Percentiles rank a stretch among this genome's conserved stretches.
Conservation (phyloP, 1,140 invertebrate species). For the Bombyx mandarina region DNA sequence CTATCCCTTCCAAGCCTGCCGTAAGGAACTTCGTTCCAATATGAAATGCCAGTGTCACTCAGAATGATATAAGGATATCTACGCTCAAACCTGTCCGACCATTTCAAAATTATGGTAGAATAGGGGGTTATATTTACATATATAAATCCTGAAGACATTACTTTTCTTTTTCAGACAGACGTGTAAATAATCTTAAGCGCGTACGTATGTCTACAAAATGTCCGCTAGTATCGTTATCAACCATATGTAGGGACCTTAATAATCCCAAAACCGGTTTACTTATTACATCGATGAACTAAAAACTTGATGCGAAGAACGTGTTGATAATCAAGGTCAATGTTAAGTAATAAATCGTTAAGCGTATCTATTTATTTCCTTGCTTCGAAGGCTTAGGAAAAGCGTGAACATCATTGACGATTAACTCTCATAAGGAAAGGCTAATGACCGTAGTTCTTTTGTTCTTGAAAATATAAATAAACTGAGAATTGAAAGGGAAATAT, state of each 20-base stretch:
- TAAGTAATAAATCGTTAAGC: constrained; percentile 8
- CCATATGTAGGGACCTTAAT: neutral
- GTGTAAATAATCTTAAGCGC: too few relatives aligned
- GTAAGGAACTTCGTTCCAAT: too few relatives aligned
- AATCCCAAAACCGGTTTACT: constrained; percentile 8
- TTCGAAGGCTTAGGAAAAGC: neutral
- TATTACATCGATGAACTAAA: constrained; percentile 15
- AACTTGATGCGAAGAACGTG: constrained; percentile 8
- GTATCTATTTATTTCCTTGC: constrained; percentile 5
- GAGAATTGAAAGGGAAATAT: too few relatives aligned
- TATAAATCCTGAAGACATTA: too few relatives aligned
- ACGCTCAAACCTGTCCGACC: too few relatives aligned
- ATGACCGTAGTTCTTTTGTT: constrained; percentile 14
- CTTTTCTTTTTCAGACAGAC: too few relatives aligned
- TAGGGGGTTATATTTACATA: too few relatives aligned
- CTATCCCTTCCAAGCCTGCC: too few relatives aligned
- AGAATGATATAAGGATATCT: too few relatives aligned
- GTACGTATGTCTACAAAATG: too few relatives aligned
- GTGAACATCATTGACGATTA: neutral
- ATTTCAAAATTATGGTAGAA: too few relatives aligned
- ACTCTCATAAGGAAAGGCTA: constrained; percentile 6
- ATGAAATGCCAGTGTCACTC: too few relatives aligned
- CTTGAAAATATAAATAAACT: neutral
- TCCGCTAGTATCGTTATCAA: neutral
- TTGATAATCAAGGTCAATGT: constrained; percentile 14